A percentile compares a stretch with the other conserved stretches of the same genome.
These are phyloP conservation scores for Takifugu ocellatus DNA, from an alignment of 2,797 vertebrate species.

Conservation along the genomic window DNA sequence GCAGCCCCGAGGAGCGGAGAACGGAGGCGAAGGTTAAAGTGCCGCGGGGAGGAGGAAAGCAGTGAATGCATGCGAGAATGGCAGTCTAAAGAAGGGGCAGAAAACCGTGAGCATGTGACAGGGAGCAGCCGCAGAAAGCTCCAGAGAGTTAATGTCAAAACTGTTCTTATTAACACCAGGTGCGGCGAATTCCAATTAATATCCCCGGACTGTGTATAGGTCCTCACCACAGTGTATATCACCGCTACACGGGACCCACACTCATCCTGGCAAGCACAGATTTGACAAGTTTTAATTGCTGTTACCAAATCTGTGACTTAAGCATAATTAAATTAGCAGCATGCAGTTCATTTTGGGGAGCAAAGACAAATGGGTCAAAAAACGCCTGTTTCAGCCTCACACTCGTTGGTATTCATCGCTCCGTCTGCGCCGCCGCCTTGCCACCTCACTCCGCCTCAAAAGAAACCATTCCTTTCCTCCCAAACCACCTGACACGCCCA, in stretches of 20 bases:
- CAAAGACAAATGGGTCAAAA: constrained; percentile 11
- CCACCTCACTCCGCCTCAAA: constrained; percentile 37
- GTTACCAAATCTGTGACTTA: constrained; percentile 55
- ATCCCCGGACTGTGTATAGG: constrained; percentile 22
- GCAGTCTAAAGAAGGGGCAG: constrained; percentile 8
- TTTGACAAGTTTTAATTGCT: constrained; percentile 67
- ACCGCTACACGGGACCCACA: constrained; percentile 19
- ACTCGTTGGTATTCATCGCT: constrained; percentile 25
- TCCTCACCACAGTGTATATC: constrained; percentile 14
- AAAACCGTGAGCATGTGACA: constrained; percentile 17
- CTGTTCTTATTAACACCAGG: constrained; percentile 32
- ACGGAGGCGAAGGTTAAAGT: constrained; percentile 68
- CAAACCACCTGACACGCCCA: constrained; percentile 42
- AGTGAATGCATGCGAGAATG: too few species aligned
- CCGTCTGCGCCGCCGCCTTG: constrained; percentile 26
- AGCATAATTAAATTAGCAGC: constrained; percentile 47
- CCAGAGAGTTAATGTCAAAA: constrained; percentile 42
- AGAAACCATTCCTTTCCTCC: constrained; percentile 37
- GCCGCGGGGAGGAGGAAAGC: constrained; percentile 37
- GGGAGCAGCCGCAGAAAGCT: constrained; percentile 26
- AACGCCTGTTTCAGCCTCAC: constrained; percentile 2
- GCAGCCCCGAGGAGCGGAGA: constrained; percentile 58
- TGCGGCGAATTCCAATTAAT: constrained; percentile 43
- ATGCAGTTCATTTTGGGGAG: constrained; percentile 8
- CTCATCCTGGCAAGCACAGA: constrained; percentile 35